Percentiles rank a stretch among this genome's conserved stretches.
These are phyloP conservation scores for Macquaria ambigua DNA, from an alignment of 2,113 vertebrate genomes.

Conservation along the genomic window DNA sequence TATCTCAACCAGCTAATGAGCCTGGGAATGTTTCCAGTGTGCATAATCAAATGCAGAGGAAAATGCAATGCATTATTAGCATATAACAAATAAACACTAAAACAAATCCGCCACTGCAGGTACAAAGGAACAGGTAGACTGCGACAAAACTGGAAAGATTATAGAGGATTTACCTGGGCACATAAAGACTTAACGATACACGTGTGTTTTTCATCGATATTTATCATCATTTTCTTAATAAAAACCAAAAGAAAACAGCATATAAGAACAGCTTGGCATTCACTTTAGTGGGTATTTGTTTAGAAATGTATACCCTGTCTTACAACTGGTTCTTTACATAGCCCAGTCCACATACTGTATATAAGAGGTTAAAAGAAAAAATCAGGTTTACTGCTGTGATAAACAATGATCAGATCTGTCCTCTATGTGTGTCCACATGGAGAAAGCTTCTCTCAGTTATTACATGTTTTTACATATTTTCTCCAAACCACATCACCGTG, in stretches of 20 bases:
- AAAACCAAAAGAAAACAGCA: conserved; percentile 30
- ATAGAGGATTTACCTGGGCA: conserved; percentile 59
- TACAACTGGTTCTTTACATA: too few species aligned
- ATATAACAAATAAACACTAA: conserved; percentile 71
- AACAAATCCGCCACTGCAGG: conserved; percentile 44
- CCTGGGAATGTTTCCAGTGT: conserved; percentile 77
- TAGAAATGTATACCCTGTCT: not conserved
- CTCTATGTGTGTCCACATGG: not conserved
- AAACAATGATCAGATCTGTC: too few species aligned
- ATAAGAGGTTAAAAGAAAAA: not conserved
- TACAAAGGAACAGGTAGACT: conserved; percentile 64
- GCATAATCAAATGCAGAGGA: conserved; percentile 74
- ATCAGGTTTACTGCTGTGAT: too few species aligned
- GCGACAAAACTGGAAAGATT: conserved; percentile 61
- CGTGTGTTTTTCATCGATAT: conserved; percentile 42
- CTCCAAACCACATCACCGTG: not conserved
- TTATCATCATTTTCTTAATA: conserved; percentile 12
- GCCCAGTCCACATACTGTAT: not conserved
- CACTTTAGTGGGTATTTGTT: conserved; percentile 17
- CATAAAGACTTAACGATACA: conserved; percentile 27
- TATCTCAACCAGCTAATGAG: conserved; percentile 80
- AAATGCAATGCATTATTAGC: conserved; percentile 77
- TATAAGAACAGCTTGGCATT: conserved; percentile 35
- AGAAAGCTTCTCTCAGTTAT: not conserved
- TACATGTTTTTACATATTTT: not conserved